Conservation (phyloP, 2,113 vertebrate genomes). For the Colaptes auratus region DNA sequence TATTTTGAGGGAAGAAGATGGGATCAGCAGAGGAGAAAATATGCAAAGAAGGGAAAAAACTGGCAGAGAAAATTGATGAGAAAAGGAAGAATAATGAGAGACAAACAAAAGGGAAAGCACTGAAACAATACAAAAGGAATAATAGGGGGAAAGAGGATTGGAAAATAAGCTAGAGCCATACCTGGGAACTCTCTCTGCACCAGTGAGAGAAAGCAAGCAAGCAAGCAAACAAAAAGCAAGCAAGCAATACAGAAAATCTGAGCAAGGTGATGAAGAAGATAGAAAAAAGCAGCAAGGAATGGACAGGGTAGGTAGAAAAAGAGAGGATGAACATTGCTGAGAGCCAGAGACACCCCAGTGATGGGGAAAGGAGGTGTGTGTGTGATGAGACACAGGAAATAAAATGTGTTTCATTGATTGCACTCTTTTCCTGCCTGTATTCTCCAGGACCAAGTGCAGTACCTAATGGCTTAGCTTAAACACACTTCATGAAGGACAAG, state of each 20-base stretch:
- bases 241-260: background rate
- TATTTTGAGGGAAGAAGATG: conserved; percentile 39
- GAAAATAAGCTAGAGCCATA: conserved; percentile 21
- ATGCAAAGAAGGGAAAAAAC: conserved; percentile 21
- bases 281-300: background rate
- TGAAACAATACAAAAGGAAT: conserved; percentile 15
- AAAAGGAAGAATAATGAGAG: conserved; percentile 45
- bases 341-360: background rate
- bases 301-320: background rate
- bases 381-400: conserved; percentile 23
- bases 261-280: background rate
- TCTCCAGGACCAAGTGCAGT: background rate
- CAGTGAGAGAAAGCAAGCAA: conserved; percentile 2
- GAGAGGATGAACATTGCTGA: background rate
- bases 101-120: conserved; percentile 1
- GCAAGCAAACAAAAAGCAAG: background rate
- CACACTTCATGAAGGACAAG: background rate
- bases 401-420: background rate
- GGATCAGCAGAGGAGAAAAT: conserved; percentile 56
- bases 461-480: background rate
- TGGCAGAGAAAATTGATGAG: conserved; percentile 49
- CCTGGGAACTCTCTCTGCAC: background rate
- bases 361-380: background rate
- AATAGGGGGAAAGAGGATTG: background rate
- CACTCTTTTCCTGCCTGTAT: background rate